Base-by-base conservation (phyloP, 2,888 invertebrate genomes). In the Bruchidius siliquastri region DNA sequence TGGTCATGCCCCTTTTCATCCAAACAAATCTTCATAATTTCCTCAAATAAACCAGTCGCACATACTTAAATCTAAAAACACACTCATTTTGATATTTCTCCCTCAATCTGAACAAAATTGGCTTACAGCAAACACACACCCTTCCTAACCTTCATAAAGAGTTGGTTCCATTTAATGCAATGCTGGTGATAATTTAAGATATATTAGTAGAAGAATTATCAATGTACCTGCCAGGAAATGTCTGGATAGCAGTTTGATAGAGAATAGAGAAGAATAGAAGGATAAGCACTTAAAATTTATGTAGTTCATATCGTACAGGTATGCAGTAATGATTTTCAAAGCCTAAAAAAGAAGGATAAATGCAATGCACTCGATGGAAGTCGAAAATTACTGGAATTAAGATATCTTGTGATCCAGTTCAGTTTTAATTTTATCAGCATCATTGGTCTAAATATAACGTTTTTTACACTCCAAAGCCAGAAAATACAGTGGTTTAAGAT, bases 151-250 rank as follows among this genome's bases (percentile, higher is more conserved):
- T 68, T 70, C 68, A 73, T 71, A 13, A 4, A 49, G 13, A 6
- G 30, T 30, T 18, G 1, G 49, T 49, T 49, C 49, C 49, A 49
- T 49, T 49, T 49, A 1, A 13, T 49, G 49, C 13, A 49, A 13
- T 49, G 49, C 80, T 82, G 82, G 82, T 82, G 82, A 82, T 82
- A 82, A 76, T 82, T 82, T 82, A 76, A 69, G 72, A 72, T 69
- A 72, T 77, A 75, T 77, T 75, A 75, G 74, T 75, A 75, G 72
- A 68, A 73, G 72, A 74, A 68, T 72, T 73, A 73, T 32, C 73
- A 69, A 74, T 72, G 72, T 73, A 74, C 73, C 76, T 73, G 71
- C 68, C 49, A 74, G 77, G 75, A 72, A 74, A 70, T 30, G 72
- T 72, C 70, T 74, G 69, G 69, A 72, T 73, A 72, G 72, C 74